phyloP scores from a whole-genome alignment of 2,113 vertebrate species.

The Lagopus muta region DNA sequence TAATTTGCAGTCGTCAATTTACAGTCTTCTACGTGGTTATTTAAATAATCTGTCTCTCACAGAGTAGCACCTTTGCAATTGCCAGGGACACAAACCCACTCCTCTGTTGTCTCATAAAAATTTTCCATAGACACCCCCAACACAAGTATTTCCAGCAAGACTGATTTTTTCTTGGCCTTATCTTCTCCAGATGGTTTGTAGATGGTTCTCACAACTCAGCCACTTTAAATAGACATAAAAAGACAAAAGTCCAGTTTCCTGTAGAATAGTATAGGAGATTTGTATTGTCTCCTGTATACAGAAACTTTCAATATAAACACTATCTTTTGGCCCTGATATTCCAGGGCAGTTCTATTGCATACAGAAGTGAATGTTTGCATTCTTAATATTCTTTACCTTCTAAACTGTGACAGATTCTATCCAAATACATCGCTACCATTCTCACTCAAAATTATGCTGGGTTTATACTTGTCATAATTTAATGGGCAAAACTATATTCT shows the following conservation, averaged over 20 bases:
- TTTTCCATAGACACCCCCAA: slow-evolving; percentile 71
- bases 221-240: slow-evolving; percentile 61
- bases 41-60: slow-evolving; percentile 74
- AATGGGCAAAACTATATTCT: slow-evolving; percentile 43
- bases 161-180: slow-evolving; percentile 66
- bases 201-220: slow-evolving; percentile 64
- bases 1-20: slow-evolving; percentile 57
- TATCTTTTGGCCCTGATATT: background rate
- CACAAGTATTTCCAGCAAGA: slow-evolving; percentile 59
- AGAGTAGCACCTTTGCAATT: slow-evolving; percentile 73
- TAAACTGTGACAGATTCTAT: slow-evolving; percentile 18
- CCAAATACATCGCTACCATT: slow-evolving; percentile 33
- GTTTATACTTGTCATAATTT: slow-evolving; percentile 47
- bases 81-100: slow-evolving; percentile 75
- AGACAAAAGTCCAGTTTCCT: slow-evolving; percentile 63
- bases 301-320: slow-evolving; percentile 22
- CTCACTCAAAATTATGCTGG: slow-evolving; percentile 13
- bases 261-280: slow-evolving; percentile 21
- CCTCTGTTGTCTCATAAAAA: slow-evolving; percentile 68
- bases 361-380: background rate
- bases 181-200: slow-evolving; percentile 69
- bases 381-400: background rate
- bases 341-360: background rate
- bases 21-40: slow-evolving; percentile 53
- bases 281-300: background rate